These are phyloP conservation scores for Aricia agestis DNA, from an alignment of 1,140 invertebrate genomes.

Conservation along the genomic window DNA sequence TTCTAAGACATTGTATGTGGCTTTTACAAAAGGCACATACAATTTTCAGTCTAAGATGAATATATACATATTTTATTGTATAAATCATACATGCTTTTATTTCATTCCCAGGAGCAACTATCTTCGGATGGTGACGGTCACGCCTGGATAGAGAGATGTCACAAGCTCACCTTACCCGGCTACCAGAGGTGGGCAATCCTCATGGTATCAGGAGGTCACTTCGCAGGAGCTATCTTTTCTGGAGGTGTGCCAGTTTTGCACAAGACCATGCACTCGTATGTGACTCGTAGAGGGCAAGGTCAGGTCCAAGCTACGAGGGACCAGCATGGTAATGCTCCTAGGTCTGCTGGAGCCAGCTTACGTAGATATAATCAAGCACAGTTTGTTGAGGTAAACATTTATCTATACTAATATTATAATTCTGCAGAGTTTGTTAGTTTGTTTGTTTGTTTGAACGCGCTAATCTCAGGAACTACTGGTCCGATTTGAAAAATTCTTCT, in stretches of 20 bases:
- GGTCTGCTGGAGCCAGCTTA: slow-evolving; percentile 89
- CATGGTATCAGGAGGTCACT: slow-evolving; percentile 91
- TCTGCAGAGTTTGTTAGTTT: too few relatives aligned
- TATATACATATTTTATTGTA: too few relatives aligned
- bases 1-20: too few relatives aligned
- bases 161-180: slow-evolving; percentile 43
- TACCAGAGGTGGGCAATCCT: slow-evolving; percentile 84
- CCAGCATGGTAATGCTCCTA: slow-evolving; percentile 80
- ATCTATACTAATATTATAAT: too few relatives aligned
- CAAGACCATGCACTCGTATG: slow-evolving; percentile 93
- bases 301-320: slow-evolving; percentile 85
- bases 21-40: too few relatives aligned
- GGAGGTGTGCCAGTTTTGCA: slow-evolving; percentile 78
- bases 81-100: too few relatives aligned
- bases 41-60: too few relatives aligned
- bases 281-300: slow-evolving; percentile 89
- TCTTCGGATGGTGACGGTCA: slow-evolving; percentile 68
- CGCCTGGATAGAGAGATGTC: slow-evolving; percentile 59
- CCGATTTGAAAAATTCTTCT: too few relatives aligned
- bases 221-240: slow-evolving; percentile 89
- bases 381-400: slow-evolving; percentile 77
- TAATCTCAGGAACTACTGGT: too few relatives aligned
- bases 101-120: slow-evolving; percentile 50
- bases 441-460: too few relatives aligned
- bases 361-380: slow-evolving; percentile 87